phyloP scores from a whole-genome alignment of 2,797 vertebrate species.

The Falco naumanni region DNA sequence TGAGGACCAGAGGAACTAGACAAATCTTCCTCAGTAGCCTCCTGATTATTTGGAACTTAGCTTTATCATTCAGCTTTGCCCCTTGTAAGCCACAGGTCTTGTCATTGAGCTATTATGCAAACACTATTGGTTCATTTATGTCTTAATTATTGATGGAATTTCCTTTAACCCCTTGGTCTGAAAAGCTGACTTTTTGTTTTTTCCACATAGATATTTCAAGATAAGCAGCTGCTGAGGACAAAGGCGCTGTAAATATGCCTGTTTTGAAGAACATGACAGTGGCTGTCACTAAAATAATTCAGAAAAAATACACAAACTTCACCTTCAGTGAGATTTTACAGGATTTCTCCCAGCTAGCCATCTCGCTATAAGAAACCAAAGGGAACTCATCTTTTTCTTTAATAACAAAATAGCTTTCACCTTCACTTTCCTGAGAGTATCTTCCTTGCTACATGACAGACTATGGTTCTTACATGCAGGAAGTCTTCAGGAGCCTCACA shows the following conservation, averaged over 20 bases:
- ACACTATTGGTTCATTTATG: neutral
- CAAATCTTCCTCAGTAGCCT: neutral
- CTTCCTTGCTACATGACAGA: neutral
- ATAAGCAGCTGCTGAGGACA: neutral
- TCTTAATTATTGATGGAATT: neutral
- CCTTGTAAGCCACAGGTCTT: neutral
- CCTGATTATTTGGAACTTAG: neutral
- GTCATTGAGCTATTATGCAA: neutral
- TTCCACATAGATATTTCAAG: neutral
- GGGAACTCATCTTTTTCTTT: neutral
- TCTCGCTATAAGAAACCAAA: neutral
- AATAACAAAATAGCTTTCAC: neutral
- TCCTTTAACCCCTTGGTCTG: neutral
- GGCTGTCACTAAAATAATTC: neutral
- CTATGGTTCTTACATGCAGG: neutral
- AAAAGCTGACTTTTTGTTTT: fast-evolving
- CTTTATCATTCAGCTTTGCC: neutral
- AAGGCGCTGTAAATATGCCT: neutral
- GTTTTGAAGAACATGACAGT: neutral
- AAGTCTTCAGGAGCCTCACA: neutral
- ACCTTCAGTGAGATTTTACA: neutral
- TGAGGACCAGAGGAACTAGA: neutral
- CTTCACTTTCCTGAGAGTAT: neutral
- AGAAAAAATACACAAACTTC: neutral
- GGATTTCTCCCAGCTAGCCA: neutral